Evolutionary conservation across 2,113 vertebrate species (phyloP), one percentile per base, ranked within the genome.

Genomic region (Copsychus sechellarum): DNA sequence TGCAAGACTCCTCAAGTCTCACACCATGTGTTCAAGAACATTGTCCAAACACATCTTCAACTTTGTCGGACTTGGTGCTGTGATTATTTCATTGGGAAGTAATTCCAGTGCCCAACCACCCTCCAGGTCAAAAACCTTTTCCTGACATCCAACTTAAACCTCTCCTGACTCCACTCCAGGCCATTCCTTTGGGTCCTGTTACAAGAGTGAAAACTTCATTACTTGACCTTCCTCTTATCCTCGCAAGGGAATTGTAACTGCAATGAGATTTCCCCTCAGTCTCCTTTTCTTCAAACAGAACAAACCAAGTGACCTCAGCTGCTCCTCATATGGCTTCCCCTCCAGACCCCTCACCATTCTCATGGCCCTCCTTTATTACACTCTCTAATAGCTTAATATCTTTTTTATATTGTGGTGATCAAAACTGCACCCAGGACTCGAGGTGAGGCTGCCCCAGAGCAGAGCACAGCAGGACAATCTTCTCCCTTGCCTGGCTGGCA

Each of bases 401-500:
- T 66, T 81, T 73, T 66, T 74, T 29, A n/a, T 7, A 17, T 12
- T 60, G 28, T 22, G 47, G 10, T 17, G 3, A 5, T 23, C 69
- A n/a, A 29, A 66, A 38, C 33, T 45, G 20, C 19, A 1, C 43
- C 8, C 36, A 58, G 38, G 1, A 38, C 20, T 88, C 2, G 0
- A 51, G 33, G 10, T 58, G 67, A 33, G 60, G 28, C 11, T 0
- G 0, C 4, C 17, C 18, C 23, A 64, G 9, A 2, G 34, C 66
- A 58, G 34, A 36, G 34, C 18, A 81, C 26, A 73, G 43, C 2
- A 2, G 42, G 28, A 73, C 69, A 81, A 29, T 40, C 38, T 15
- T 21, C 69, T 47, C 2, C 51, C 13, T 45, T 33, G 18, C 13
- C 36, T 0, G 0, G 17, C 14, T 60, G 62, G 18, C 0, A 0